These are phyloP conservation scores for Monodelphis domestica DNA, from an alignment of 2,797 vertebrate genomes.

Conservation along the genomic window DNA sequence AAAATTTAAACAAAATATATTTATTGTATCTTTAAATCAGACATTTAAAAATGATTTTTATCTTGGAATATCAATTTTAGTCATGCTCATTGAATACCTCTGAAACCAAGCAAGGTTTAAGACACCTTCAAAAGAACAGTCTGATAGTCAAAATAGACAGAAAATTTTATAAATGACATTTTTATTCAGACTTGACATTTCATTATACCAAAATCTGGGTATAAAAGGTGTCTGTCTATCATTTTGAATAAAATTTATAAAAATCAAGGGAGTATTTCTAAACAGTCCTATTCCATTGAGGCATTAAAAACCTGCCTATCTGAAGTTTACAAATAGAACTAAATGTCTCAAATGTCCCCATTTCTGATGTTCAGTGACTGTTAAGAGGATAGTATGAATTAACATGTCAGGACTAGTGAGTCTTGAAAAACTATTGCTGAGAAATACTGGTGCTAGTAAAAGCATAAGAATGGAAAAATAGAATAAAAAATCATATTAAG, in stretches of 20 bases:
- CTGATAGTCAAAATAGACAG: background rate
- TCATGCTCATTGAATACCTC: background rate
- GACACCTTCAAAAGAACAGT: background rate
- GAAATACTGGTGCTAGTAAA: background rate
- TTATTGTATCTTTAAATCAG: conserved; percentile 41
- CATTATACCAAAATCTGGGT: conserved; percentile 1
- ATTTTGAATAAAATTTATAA: conserved; percentile 12
- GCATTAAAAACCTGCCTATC: background rate
- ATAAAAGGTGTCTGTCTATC: background rate
- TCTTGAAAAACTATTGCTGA: background rate
- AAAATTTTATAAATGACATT: conserved; percentile 8
- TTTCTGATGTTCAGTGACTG: conserved; percentile 15
- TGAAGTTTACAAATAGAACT: conserved; percentile 13
- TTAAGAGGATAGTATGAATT: background rate
- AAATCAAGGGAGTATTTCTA: background rate
- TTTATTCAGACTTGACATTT: conserved; percentile 22
- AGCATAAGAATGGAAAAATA: background rate
- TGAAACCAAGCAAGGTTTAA: background rate
- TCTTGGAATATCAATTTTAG: background rate
- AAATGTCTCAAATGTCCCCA: background rate
- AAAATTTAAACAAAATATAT: background rate
- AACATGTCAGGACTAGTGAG: conserved; percentile 12
- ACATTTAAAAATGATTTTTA: conserved; percentile 44
- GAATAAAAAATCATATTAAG: background rate
- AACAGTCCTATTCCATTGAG: background rate